Evolutionary conservation across 2,888 invertebrate genomes (phyloP), one percentile per base, ranked within the genome.

Genomic region (Mythimna vitellina): DNA sequence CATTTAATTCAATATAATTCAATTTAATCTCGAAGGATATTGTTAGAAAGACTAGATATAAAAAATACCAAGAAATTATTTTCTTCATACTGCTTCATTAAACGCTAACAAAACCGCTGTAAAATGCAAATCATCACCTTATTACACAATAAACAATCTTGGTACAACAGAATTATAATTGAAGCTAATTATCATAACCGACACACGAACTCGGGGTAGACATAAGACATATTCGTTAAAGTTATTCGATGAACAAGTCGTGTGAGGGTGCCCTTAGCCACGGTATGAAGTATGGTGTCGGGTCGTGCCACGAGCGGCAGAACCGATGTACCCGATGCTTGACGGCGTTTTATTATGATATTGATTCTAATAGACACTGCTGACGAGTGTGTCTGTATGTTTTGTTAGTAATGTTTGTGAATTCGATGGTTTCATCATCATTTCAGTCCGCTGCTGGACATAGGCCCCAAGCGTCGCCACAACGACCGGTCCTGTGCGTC

Each of bases 281-380:
- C 81, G 81, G 81, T 80, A 81, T 88, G 86, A 87, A 84, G 87
- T 89, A 93, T 92, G 93, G 92, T 92, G 92, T 89, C 92, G 85
- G 88, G 5, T 79, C 75, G 92, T 91, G 89, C 89, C 90, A 87
- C 72, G 79, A 72, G 70, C 68, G 51, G 56, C 69, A 17, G 17
- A n/a, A 71, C 81, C 71, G 72, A 82, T 80, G 80, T 81, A 78
- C 78, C 60, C 57, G 54, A 66, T 78, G 76, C 76, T 81, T 78
- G 79, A 64, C 60, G 65, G 57, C 71, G 61, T 86, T 82, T 85
- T 81, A 80, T 79, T 73, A 62, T 76, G 72, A 76, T 83, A 84
- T 84, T 78, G 84, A 84, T 84, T 80, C 65, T 76, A 77, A 68
- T 73, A 84, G 84, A 81, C 73, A 60, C 49, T 10, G 56, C n/a